Conservation (phyloP, 2,797 vertebrate genomes). For the Morelia viridis region DNA sequence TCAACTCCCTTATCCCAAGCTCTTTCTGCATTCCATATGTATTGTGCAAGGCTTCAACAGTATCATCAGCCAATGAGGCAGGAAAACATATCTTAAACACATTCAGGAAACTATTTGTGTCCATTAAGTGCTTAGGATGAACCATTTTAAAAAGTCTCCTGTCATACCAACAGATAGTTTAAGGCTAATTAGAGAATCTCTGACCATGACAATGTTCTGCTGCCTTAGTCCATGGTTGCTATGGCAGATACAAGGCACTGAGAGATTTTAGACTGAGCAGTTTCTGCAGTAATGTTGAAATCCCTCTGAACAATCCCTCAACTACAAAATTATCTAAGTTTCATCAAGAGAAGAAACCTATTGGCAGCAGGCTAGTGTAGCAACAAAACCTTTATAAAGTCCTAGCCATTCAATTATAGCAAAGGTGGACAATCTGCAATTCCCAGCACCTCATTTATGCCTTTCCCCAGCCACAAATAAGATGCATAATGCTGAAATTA, state of each 20-base stretch:
- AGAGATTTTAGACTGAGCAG: no score
- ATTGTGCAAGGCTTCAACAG: background rate
- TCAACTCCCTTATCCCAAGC: background rate
- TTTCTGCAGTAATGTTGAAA: no score
- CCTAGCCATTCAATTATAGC: background rate
- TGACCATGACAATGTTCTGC: background rate
- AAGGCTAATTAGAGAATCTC: background rate
- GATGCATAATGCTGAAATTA: background rate
- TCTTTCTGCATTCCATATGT: background rate
- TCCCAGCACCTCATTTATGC: background rate
- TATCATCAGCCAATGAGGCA: background rate
- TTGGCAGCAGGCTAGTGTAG: background rate
- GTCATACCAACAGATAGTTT: background rate
- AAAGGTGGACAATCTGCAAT: background rate
- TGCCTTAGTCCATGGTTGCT: no score
- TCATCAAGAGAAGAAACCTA: background rate
- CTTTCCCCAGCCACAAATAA: background rate
- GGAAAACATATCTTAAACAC: background rate
- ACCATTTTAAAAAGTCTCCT: background rate
- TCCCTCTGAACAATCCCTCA: no score
- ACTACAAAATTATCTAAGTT: background rate
- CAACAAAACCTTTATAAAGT: background rate
- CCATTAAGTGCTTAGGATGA: background rate
- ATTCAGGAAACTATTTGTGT: background rate
- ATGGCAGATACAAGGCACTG: no score